Conservation (phyloP, 2,888 invertebrate genomes). For the Mimas tiliae region DNA sequence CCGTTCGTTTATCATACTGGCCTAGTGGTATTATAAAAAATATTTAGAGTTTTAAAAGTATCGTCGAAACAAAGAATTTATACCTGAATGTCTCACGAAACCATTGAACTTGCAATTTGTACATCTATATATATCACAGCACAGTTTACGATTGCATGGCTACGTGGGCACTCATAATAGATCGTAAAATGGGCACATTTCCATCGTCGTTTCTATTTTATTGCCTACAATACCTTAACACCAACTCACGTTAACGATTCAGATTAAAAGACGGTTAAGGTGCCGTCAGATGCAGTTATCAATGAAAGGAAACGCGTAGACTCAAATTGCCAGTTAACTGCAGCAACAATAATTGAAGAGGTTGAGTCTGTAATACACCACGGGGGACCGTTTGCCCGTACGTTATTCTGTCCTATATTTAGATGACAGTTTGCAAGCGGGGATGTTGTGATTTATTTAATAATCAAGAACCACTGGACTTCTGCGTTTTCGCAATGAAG, state of each 20-base stretch:
- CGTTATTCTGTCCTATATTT: conserved; percentile 63
- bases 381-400: conserved; percentile 55
- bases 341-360: conserved; percentile 69
- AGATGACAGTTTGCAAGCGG: conserved; percentile 55
- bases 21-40: too few species aligned
- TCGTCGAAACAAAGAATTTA: too few species aligned
- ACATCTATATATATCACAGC: neutral
- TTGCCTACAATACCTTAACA: conserved; percentile 5
- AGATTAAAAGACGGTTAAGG: conserved; percentile 19
- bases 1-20: too few species aligned
- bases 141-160: conserved; percentile 18
- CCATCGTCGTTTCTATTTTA: conserved; percentile 4
- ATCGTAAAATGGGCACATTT: conserved; percentile 21
- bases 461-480: conserved; percentile 35
- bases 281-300: conserved; percentile 45
- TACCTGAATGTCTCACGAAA: too few species aligned
- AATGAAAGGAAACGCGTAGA: conserved; percentile 65
- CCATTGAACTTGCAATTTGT: conserved; percentile 14
- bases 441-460: conserved; percentile 62
- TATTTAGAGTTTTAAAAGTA: too few species aligned
- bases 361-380: conserved; percentile 60
- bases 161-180: conserved; percentile 24
- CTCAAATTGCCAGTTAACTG: conserved; percentile 66
- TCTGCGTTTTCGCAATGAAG: neutral
- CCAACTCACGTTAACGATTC: conserved; percentile 9